Evolutionary conservation across 2,113 vertebrate genomes (phyloP).

Genomic region (Crotalus helleri): DNA sequence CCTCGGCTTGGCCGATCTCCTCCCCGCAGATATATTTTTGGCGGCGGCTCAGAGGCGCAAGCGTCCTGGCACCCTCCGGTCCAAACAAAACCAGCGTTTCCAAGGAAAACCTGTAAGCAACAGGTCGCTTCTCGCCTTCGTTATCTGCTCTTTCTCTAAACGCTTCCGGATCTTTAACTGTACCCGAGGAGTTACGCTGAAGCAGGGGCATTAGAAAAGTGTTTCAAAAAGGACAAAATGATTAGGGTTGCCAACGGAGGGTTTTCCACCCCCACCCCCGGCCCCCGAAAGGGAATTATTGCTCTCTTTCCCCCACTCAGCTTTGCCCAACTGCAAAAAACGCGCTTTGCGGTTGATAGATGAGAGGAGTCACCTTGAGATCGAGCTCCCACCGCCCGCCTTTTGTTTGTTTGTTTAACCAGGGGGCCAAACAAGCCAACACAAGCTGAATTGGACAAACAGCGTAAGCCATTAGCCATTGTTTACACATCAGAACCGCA

Average conservation of each 20-base stretch:
- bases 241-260: not conserved
- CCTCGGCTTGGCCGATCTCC: constrained; percentile 20
- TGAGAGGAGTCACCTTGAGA: not conserved
- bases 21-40: constrained; percentile 48
- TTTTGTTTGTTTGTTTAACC: not conserved
- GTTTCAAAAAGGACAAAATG: not conserved
- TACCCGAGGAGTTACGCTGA: not conserved
- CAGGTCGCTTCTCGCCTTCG: not conserved
- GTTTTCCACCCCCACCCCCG: not conserved
- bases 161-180: not conserved
- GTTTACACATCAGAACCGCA: not conserved
- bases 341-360: not conserved
- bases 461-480: not conserved
- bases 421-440: not conserved
- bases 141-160: not conserved
- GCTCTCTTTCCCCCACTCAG: not conserved
- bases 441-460: not conserved
- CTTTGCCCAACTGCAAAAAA: not conserved
- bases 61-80: constrained; percentile 43
- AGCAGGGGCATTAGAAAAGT: not conserved
- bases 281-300: not conserved
- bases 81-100: constrained; percentile 61
- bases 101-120: constrained; percentile 32
- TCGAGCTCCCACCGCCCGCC: not conserved
- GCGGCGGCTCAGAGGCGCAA: constrained; percentile 21